Evolutionary conservation across 2,113 vertebrate species (phyloP).

Genomic region (Perccottus glenii): DNA sequence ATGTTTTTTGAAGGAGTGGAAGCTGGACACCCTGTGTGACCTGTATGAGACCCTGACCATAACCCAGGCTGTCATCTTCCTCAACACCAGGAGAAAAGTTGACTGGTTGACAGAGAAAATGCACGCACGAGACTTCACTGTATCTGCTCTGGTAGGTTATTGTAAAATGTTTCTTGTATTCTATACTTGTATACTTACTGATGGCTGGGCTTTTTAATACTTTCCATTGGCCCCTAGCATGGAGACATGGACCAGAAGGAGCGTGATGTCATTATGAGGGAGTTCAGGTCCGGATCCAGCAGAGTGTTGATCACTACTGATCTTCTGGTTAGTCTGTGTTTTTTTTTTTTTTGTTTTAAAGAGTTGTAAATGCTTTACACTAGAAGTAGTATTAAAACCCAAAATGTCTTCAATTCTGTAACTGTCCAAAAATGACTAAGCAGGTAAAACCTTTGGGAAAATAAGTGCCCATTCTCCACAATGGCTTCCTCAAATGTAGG

Average conservation of each 20-base stretch:
- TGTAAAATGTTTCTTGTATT: neutral
- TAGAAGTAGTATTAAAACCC: slow-evolving; percentile 2
- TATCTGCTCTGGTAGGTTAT: slow-evolving; percentile 92
- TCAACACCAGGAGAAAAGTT: slow-evolving; percentile 98
- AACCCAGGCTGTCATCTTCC: slow-evolving; percentile 98
- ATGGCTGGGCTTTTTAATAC: neutral
- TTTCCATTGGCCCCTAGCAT: slow-evolving; percentile 77
- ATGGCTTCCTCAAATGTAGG: slow-evolving; percentile 75
- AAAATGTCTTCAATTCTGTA: slow-evolving; percentile 40
- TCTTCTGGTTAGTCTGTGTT: slow-evolving; percentile 86
- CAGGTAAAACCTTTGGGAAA: slow-evolving; percentile 81
- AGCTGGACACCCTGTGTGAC: slow-evolving; percentile 97
- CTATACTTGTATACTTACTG: neutral
- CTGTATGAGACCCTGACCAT: slow-evolving; percentile 97
- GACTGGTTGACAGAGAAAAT: slow-evolving; percentile 99
- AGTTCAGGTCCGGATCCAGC: slow-evolving; percentile 95
- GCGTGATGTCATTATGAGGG: slow-evolving; percentile 97
- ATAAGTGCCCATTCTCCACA: slow-evolving; percentile 85
- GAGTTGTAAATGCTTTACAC: neutral
- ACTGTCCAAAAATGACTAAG: slow-evolving; percentile 71
- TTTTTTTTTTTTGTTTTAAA: too few species aligned
- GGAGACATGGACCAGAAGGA: slow-evolving; percentile 99
- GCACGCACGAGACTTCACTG: slow-evolving; percentile 96
- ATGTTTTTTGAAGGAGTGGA: slow-evolving; percentile 88
- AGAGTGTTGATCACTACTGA: slow-evolving; percentile 97